Percentiles rank a stretch among this genome's conserved stretches.
Conservation (phyloP, 2,113 vertebrate genomes). For the Lophotis ruficrista region DNA sequence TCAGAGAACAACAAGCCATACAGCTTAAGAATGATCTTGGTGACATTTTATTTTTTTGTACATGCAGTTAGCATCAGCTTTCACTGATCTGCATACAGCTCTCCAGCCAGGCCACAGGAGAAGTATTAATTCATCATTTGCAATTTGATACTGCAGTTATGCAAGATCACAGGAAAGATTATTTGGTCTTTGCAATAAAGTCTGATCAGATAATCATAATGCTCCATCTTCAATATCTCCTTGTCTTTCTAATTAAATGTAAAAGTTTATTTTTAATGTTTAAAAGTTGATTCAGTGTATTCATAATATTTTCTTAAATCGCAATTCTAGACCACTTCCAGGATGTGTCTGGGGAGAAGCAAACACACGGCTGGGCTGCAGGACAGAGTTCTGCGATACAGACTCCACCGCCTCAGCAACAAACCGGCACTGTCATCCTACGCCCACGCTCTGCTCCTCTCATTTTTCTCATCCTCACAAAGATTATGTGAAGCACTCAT, state of each 20-base stretch:
- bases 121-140: neutral
- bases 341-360: neutral
- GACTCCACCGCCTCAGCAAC: neutral
- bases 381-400: fast-evolving
- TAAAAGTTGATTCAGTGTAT: neutral
- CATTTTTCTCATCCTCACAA: neutral
- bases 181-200: neutral
- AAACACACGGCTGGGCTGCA: neutral
- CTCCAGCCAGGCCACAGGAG: neutral
- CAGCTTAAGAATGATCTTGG: neutral
- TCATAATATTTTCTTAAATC: neutral
- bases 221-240: neutral
- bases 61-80: neutral
- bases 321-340: neutral
- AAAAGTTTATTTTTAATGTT: neutral
- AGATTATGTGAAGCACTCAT: neutral
- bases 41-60: neutral
- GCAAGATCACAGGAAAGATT: neutral
- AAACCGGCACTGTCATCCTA: neutral
- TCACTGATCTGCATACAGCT: neutral
- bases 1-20: neutral
- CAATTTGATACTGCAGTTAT: neutral
- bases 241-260: neutral
- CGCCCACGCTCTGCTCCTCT: neutral
- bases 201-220: neutral